phyloP scores from a whole-genome alignment of 2,113 vertebrate species.

The Acanthisitta chloris region DNA sequence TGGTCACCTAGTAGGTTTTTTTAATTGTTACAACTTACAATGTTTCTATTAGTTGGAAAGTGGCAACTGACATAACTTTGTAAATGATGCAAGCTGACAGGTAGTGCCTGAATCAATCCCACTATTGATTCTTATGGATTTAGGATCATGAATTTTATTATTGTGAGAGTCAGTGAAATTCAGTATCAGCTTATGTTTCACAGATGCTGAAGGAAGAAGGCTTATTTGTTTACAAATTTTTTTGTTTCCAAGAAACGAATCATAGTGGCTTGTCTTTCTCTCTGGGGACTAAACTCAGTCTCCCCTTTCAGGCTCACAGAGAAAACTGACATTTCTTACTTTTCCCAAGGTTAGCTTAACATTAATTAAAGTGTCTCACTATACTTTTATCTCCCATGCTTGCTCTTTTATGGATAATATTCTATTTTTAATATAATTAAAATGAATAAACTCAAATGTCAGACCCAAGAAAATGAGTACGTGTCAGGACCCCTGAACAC shows the following conservation, averaged over 20 bases:
- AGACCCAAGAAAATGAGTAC: not conserved
- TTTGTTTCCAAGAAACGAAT: not conserved
- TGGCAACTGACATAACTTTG: not conserved
- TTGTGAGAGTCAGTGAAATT: not conserved
- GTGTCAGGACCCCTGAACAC: not conserved
- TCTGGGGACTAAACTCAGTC: not conserved
- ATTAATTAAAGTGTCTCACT: conserved; percentile 3
- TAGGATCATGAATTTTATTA: not conserved
- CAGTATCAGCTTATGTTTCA: not conserved
- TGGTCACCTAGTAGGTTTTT: not conserved
- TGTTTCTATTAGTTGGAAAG: not conserved
- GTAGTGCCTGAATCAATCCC: not conserved
- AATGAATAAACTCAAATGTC: not conserved
- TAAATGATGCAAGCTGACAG: not conserved
- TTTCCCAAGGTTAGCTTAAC: not conserved
- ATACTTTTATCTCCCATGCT: not conserved
- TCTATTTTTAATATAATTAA: not conserved
- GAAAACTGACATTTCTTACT: not conserved
- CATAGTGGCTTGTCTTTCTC: not conserved
- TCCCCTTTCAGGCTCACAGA: not conserved
- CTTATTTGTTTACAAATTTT: not conserved
- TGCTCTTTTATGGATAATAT: not conserved
- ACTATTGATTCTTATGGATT: not conserved
- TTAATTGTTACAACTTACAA: not conserved
- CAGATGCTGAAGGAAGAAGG: not conserved